Percentiles rank a stretch among this genome's conserved stretches.
Conservation (phyloP, 2,113 vertebrate species). For the Emydura subglobosa region DNA sequence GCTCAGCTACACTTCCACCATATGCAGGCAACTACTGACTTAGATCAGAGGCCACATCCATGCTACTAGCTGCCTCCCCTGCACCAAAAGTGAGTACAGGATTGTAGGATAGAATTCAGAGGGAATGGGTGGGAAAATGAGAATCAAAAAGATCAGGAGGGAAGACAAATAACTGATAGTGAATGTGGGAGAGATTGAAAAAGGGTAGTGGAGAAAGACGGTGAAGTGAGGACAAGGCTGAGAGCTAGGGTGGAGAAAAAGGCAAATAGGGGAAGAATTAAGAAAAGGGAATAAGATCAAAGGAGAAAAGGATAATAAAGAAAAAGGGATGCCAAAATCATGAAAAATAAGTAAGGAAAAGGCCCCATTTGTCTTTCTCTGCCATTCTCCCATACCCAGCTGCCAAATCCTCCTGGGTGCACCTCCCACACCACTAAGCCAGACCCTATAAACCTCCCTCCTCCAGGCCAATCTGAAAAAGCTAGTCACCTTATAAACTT, state of each 20-base stretch:
- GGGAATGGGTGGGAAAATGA: background rate
- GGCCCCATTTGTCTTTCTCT: background rate
- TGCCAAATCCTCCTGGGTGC: background rate
- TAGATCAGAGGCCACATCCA: background rate
- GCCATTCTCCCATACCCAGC: background rate
- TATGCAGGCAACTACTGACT: background rate
- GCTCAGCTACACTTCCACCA: background rate
- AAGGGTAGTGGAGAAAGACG: background rate
- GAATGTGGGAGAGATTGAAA: background rate
- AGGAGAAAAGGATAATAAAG: background rate
- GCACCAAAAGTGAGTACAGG: background rate
- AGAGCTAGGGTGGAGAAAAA: background rate
- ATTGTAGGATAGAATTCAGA: background rate
- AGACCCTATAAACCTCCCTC: background rate
- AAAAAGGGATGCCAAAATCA: background rate
- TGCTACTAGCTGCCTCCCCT: background rate
- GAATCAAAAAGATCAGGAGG: background rate
- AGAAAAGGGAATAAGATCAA: background rate
- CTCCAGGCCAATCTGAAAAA: background rate
- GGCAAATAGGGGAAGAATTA: background rate
- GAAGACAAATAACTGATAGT: background rate
- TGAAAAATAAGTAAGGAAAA: background rate
- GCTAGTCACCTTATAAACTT: background rate
- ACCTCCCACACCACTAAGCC: background rate
- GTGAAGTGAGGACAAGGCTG: background rate